These are phyloP conservation scores for Plecotus auritus DNA, from an alignment of 2,113 vertebrate genomes.

Conservation along the genomic window DNA sequence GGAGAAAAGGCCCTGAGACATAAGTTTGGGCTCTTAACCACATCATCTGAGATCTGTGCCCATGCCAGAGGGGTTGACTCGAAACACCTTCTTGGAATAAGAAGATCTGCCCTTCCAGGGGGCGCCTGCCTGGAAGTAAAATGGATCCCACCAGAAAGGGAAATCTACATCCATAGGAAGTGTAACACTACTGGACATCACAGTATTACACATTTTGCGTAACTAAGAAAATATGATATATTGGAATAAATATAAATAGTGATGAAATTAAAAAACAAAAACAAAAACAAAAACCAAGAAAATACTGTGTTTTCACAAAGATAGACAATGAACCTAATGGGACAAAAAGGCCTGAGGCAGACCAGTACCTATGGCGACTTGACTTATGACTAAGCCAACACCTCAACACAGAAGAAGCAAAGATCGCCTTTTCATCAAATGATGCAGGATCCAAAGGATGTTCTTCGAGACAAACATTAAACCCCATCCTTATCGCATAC, in stretches of 20 bases:
- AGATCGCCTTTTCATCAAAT: neutral
- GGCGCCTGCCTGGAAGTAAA: neutral
- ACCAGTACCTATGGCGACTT: neutral
- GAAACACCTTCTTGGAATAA: neutral
- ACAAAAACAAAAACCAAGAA: neutral
- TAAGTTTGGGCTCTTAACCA: neutral
- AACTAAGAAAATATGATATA: neutral
- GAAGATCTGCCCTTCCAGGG: neutral
- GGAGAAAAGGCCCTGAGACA: neutral
- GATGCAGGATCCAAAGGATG: neutral
- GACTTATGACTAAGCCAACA: neutral
- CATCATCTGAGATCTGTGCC: neutral
- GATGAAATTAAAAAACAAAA: neutral
- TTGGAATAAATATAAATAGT: too few species aligned
- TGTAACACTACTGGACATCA: neutral
- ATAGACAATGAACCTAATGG: neutral
- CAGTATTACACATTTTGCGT: neutral
- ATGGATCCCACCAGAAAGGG: neutral
- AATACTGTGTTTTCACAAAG: neutral
- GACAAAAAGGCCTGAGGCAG: neutral
- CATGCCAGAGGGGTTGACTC: neutral
- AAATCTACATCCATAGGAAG: neutral
- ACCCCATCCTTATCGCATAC: neutral
- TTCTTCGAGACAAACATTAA: neutral
- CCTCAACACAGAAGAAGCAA: neutral